Percentiles rank a stretch among this genome's conserved stretches.
phyloP scores from a whole-genome alignment of 1,140 invertebrate species.

The Halyomorpha halys region DNA sequence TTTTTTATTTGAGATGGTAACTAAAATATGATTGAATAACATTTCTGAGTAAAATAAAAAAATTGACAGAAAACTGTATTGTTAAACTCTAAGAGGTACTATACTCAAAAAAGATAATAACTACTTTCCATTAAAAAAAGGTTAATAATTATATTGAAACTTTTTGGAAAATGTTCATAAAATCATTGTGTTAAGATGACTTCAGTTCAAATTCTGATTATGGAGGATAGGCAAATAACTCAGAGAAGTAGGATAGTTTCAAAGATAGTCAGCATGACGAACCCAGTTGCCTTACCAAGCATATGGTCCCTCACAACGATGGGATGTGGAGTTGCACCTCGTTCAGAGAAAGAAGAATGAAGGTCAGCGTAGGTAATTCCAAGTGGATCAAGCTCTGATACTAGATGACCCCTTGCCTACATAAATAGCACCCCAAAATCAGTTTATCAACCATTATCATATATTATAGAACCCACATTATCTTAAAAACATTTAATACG shows the following conservation, averaged over 20 bases:
- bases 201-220: background rate
- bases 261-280: background rate
- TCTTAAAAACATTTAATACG: too few relatives aligned
- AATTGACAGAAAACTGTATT: too few relatives aligned
- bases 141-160: too few relatives aligned
- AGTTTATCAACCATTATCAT: background rate
- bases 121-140: too few relatives aligned
- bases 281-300: slow-evolving; percentile 44
- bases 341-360: slow-evolving; percentile 45
- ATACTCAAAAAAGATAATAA: too few relatives aligned
- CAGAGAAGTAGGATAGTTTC: background rate
- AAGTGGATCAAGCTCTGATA: slow-evolving; percentile 89
- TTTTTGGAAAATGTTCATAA: too few relatives aligned
- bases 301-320: slow-evolving; percentile 55
- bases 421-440: slow-evolving; percentile 24
- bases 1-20: too few relatives aligned
- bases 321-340: slow-evolving; percentile 47
- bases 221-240: background rate
- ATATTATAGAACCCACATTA: background rate
- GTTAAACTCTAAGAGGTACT: too few relatives aligned
- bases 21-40: too few relatives aligned
- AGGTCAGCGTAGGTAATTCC: slow-evolving; percentile 55
- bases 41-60: too few relatives aligned
- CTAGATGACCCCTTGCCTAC: slow-evolving; percentile 90
- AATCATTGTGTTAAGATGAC: too few relatives aligned